phyloP scores from a whole-genome alignment of 2,113 vertebrate species.

The Vidua macroura region DNA sequence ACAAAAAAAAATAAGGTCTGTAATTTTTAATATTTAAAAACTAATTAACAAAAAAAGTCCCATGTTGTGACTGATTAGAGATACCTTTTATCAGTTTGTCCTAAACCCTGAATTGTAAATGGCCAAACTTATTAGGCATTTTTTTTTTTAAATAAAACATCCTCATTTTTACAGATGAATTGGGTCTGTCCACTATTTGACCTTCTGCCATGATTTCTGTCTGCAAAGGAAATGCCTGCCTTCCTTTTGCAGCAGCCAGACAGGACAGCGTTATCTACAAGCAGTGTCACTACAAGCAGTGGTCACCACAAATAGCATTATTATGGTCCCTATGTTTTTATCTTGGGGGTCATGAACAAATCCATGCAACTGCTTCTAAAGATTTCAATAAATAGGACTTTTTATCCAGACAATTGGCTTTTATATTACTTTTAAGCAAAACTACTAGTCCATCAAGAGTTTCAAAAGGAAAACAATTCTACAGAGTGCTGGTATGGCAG shows the following conservation, averaged over 20 bases:
- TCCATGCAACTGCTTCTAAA: constrained; percentile 79
- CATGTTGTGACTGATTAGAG: background rate
- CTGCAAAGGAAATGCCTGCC: constrained; percentile 71
- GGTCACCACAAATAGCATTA: constrained; percentile 74
- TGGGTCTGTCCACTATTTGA: constrained; percentile 67
- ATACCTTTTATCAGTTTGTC: background rate
- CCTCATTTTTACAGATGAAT: constrained; percentile 59
- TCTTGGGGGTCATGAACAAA: constrained; percentile 79
- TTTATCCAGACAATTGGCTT: constrained; percentile 89
- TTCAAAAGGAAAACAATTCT: constrained; percentile 89
- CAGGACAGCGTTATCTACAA: constrained; percentile 66
- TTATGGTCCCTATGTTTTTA: constrained; percentile 77
- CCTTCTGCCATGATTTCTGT: constrained; percentile 70
- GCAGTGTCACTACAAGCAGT: constrained; percentile 60
- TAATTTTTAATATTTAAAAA: background rate
- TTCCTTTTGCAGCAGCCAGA: constrained; percentile 69
- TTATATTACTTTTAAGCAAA: constrained; percentile 89
- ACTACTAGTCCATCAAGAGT: constrained; percentile 91
- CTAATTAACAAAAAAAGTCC: background rate
- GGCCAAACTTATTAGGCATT: background rate
- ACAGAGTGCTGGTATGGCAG: constrained; percentile 86
- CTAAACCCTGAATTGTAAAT: background rate
- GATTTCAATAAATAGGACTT: constrained; percentile 84
- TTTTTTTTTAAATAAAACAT: background rate
- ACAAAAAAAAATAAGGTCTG: background rate